phyloP scores from a whole-genome alignment of 2,888 invertebrate genomes.

The Thera obeliscata region DNA sequence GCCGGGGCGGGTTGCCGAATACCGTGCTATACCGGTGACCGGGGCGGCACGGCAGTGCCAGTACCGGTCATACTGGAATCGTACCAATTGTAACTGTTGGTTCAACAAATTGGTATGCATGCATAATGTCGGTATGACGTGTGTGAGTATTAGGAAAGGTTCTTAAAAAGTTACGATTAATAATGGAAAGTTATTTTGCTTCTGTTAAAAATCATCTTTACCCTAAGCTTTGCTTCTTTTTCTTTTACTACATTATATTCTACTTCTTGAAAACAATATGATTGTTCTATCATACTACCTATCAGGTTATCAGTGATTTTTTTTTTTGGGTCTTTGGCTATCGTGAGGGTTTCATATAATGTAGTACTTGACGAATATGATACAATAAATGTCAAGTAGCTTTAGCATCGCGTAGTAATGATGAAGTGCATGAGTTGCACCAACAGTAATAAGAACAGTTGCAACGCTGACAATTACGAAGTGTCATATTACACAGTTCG shows the following conservation, averaged over 20 bases:
- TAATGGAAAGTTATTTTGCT: background rate
- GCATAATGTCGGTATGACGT: background rate
- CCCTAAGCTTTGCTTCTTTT: too few species aligned
- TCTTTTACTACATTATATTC: too few species aligned
- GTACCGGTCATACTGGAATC: conserved; percentile 4
- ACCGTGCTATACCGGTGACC: conserved; percentile 1
- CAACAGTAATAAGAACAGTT: background rate
- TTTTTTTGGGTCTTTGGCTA: too few species aligned
- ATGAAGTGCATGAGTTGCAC: conserved; percentile 1
- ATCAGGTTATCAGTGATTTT: too few species aligned
- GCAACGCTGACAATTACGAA: background rate
- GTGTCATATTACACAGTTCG: conserved; percentile 2
- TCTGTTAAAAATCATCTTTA: background rate
- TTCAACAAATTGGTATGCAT: conserved; percentile 1
- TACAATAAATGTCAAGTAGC: background rate
- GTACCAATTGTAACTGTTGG: background rate
- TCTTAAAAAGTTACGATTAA: background rate
- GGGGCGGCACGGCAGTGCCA: background rate
- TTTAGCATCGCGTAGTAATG: background rate
- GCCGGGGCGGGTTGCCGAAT: conserved; percentile 15
- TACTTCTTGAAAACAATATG: too few species aligned
- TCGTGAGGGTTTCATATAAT: too few species aligned
- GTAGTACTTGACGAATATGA: background rate
- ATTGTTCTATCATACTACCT: too few species aligned
- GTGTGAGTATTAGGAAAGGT: too few species aligned